phyloP scores from a whole-genome alignment of 2,113 vertebrate species.

The Tretioscincus oriximinensis region DNA sequence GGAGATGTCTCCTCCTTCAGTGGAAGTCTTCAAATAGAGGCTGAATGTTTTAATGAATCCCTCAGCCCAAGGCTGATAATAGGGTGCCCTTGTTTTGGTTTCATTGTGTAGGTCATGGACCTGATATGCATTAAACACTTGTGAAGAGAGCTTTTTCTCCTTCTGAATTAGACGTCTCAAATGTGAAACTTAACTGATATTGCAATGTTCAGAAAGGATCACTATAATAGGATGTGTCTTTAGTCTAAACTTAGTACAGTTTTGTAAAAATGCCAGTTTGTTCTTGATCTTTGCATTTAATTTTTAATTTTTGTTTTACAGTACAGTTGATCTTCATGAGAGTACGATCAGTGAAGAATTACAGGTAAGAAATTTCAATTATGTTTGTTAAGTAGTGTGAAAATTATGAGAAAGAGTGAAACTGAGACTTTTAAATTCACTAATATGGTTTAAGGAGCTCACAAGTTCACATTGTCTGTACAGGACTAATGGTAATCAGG shows the following conservation, averaged over 20 bases:
- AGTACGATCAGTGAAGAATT: slow-evolving; percentile 42
- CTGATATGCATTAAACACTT: too few relatives aligned
- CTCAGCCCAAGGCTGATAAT: too few relatives aligned
- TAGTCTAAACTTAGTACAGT: neutral
- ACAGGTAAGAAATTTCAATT: slow-evolving; percentile 52
- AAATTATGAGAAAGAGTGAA: neutral
- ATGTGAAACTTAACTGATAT: neutral
- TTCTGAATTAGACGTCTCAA: too few relatives aligned
- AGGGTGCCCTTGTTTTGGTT: too few relatives aligned
- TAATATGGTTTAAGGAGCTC: neutral
- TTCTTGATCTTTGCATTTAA: neutral
- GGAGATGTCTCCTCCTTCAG: too few relatives aligned
- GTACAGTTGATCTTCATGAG: slow-evolving; percentile 6
- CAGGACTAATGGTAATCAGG: too few relatives aligned
- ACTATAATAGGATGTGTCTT: neutral
- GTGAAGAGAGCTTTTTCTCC: too few relatives aligned
- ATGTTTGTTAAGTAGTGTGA: too few relatives aligned
- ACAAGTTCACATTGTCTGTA: too few relatives aligned
- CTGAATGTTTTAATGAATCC: too few relatives aligned
- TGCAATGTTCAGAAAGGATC: neutral
- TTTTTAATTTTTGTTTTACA: slow-evolving; percentile 15
- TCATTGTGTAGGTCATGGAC: too few relatives aligned
- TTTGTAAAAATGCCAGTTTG: neutral
- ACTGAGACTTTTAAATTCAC: neutral
- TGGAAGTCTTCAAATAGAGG: too few relatives aligned